phyloP scores from a whole-genome alignment of 2,888 invertebrate species.

The Iphiclides podalirius region DNA sequence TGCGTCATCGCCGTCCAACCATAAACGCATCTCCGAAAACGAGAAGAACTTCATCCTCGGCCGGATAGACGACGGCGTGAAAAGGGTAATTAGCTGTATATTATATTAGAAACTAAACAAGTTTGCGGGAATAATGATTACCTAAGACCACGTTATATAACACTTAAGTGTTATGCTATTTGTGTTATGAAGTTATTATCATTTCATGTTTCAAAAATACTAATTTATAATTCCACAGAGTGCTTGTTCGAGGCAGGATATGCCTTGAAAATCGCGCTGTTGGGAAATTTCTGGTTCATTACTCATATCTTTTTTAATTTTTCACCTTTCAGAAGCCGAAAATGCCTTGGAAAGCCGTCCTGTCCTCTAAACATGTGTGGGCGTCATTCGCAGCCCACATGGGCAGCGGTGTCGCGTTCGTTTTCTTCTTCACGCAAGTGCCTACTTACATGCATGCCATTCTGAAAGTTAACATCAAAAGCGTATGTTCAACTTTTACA shows the following conservation, averaged over 20 bases:
- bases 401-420: conserved; percentile 78
- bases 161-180: too few species aligned
- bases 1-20: conserved; percentile 65
- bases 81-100: conserved; percentile 32
- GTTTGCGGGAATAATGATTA: too few species aligned
- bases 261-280: too few species aligned
- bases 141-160: too few species aligned
- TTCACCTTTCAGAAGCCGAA: conserved; percentile 47
- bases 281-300: too few species aligned
- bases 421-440: conserved; percentile 83
- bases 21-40: conserved; percentile 59
- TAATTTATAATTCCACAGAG: too few species aligned
- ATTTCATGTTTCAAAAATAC: too few species aligned
- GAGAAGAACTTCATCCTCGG: conserved; percentile 72
- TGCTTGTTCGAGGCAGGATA: too few species aligned
- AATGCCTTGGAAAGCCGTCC: conserved; percentile 74
- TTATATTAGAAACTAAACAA: background rate
- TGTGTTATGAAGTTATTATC: too few species aligned
- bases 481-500: conserved; percentile 35
- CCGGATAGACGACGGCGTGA: conserved; percentile 30
- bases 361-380: conserved; percentile 68
- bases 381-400: conserved; percentile 78
- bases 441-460: conserved; percentile 83
- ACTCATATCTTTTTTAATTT: too few species aligned
- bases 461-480: conserved; percentile 68